Base-by-base conservation (phyloP, 2,888 invertebrate genomes). In the Eremobia ochroleuca region DNA sequence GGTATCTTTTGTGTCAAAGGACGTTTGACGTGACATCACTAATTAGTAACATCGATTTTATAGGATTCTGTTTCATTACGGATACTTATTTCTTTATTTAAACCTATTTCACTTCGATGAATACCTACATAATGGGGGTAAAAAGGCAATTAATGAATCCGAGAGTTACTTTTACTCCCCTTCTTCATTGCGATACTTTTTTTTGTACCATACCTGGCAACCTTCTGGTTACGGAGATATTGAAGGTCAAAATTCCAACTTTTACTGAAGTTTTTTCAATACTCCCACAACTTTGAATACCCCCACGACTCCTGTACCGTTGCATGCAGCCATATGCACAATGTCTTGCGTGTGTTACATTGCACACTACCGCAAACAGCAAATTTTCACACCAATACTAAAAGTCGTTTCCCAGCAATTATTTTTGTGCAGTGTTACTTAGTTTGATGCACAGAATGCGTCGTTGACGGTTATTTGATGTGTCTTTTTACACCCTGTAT, bases 1-100 rank as follows among this genome's bases (percentile, higher is more conserved):
- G 75, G 75, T 82, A 75, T 88, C 74, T 85, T 82, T 86, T 87
- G 81, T 79, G 76, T 82, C 66, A 75, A 78, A 74, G 67, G 68
- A 13, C 71, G 68, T 82, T 85, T 85, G 80, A 76, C 73, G 55
- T 65, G 40, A 77, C n/a, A 46, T 61, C 62, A 52, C 59, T 85
- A 77, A 83, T 85, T 82, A 49, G 25, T 40, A 49, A 67, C 66
- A 28, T 62, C 2, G 43, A 70, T 73, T 81, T 73, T 40, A 8
- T 8, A 34, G 34, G 43, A 46, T 28, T 34, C n/a, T 61, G 6
- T 43, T 65, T 49, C 21, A 28, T 15, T 43, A 15, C 15, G 15
- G 4, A 43, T 43, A n/a, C n/a, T n/a, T n/a, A 18, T 18, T 18
- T 18, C 46, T 46, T 18, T 46, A 46, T 18, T 15, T 18, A 5